Evolutionary conservation across 1,140 invertebrate species (phyloP).

Genomic region (Hyles vespertilio): DNA sequence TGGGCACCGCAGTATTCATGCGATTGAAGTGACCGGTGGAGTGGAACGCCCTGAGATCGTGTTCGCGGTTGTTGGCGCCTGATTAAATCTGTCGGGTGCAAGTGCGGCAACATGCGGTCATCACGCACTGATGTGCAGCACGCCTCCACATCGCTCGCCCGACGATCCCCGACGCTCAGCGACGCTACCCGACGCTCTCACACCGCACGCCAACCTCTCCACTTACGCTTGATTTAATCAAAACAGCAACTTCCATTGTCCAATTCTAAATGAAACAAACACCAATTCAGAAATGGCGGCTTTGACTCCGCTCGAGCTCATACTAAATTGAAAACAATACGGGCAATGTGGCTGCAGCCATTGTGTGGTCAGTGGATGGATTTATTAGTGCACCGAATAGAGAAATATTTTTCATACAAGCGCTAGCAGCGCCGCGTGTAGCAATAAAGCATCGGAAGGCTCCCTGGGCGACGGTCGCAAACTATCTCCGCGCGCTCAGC

Average conservation of each 20-base stretch:
- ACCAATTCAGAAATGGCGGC: not conserved
- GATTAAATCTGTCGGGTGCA: slow-evolving; percentile 44
- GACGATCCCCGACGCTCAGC: not conserved
- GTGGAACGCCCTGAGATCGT: slow-evolving; percentile 36
- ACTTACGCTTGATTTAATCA: not conserved
- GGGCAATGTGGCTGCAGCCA: too few relatives aligned
- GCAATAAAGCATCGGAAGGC: slow-evolving; percentile 24
- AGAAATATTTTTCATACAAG: slow-evolving; percentile 26
- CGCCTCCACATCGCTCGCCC: slow-evolving; percentile 3
- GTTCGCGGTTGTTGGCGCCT: slow-evolving; percentile 42
- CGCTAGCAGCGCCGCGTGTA: slow-evolving; percentile 4
- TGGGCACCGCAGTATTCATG: slow-evolving; percentile 11
- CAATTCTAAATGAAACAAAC: not conserved
- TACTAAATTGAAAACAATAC: too few relatives aligned
- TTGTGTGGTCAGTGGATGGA: too few relatives aligned
- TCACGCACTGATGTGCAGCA: slow-evolving; percentile 6
- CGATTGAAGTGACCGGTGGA: slow-evolving; percentile 22
- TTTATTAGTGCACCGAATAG: not conserved
- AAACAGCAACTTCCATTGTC: not conserved
- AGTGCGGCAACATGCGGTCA: slow-evolving; percentile 25
- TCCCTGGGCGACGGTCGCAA: slow-evolving; percentile 13
- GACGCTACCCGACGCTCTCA: not conserved
- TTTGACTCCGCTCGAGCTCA: too few relatives aligned
- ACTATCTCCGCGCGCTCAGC: slow-evolving; percentile 24
- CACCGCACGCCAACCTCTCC: not conserved